Base-by-base conservation (phyloP, 2,888 invertebrate genomes). In the Caenorhabditis wallacei region DNA sequence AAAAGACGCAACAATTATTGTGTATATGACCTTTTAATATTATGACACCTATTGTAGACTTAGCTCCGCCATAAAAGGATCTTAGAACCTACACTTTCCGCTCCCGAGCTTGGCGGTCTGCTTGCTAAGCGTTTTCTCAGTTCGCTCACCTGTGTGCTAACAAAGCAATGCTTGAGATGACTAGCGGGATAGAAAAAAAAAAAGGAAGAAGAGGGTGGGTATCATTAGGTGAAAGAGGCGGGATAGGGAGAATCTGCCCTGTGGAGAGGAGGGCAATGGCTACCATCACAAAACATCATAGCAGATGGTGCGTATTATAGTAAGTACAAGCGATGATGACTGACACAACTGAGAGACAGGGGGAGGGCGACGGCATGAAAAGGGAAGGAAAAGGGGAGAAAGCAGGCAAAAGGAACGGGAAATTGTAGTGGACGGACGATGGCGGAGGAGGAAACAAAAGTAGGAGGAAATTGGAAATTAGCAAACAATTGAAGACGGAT, bases 281-380 rank as follows among this genome's bases (percentile, higher is more conserved):
- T 68, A 68, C 76, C 76, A 76, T 76, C 68, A 76, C 35, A 68
- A 76, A 76, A 76, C 76, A 76, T 76, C 68, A 69, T 26, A 75
- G 68, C 76, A 78, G 78, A 78, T 78, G 78, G 78, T 78, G 78
- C 69, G 78, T 78, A 78, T 78, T 78, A 78, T 78, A 78, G 78
- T 78, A 78, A 78, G 78, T 78, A 69, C 78, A 78, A 78, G 78
- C 78, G 68, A 78, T 78, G 78, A 78, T 78, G 78, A 78, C 78
- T 78, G 78, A 78, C 78, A 78, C 78, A 78, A 76, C 68, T 53
- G 66, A 8, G 30, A 30, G 30, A 30, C 3, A 8, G 30, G 30
- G 30, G 76, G 76, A 22, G 69, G 26, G 26, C 66, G 63, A 78
- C 78, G 69, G 69, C 69, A 78, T 78, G 78, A 78, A 78, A 78